Percentiles rank a stretch among this genome's conserved stretches.
Conservation (phyloP, 2,888 invertebrate genomes). For the Drosophila mimetica region DNA sequence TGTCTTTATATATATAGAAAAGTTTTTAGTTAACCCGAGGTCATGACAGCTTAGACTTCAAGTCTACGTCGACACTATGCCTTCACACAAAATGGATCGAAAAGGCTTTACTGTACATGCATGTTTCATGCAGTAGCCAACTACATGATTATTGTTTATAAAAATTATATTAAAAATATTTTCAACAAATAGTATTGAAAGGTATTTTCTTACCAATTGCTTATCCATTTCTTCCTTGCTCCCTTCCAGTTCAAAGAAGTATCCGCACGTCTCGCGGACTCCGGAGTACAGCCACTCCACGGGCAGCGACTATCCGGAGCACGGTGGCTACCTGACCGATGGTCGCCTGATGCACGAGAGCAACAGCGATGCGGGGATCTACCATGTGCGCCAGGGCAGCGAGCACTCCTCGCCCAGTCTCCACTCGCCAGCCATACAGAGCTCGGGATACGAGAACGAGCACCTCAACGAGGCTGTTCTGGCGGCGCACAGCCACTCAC, state of each 20-base stretch:
- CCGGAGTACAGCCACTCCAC: slow-evolving; percentile 77
- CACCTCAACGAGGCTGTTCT: slow-evolving; percentile 64
- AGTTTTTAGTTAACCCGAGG: no score
- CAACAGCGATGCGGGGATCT: slow-evolving; percentile 55
- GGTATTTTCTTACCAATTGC: no score
- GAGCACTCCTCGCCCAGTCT: slow-evolving; percentile 82
- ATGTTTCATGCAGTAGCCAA: no score
- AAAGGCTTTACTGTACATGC: no score
- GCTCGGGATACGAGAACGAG: slow-evolving; percentile 70
- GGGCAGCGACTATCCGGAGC: slow-evolving; percentile 78
- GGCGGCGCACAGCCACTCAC: slow-evolving; percentile 67
- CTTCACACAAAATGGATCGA: no score
- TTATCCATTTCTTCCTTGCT: neutral
- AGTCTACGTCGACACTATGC: no score
- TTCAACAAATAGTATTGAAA: no score
- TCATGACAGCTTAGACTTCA: no score
- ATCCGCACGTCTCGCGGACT: slow-evolving; percentile 73
- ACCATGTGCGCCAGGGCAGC: slow-evolving; percentile 79
- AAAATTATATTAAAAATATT: no score
- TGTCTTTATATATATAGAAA: no score
- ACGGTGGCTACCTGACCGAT: slow-evolving; percentile 63
- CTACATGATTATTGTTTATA: no score
- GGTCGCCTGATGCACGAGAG: slow-evolving; percentile 73
- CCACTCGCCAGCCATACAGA: slow-evolving; percentile 81
- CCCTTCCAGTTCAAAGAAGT: slow-evolving; percentile 73